These are phyloP conservation scores for Pseudomyrmex concolor DNA, from an alignment of 1,140 invertebrate genomes.

Conservation along the genomic window DNA sequence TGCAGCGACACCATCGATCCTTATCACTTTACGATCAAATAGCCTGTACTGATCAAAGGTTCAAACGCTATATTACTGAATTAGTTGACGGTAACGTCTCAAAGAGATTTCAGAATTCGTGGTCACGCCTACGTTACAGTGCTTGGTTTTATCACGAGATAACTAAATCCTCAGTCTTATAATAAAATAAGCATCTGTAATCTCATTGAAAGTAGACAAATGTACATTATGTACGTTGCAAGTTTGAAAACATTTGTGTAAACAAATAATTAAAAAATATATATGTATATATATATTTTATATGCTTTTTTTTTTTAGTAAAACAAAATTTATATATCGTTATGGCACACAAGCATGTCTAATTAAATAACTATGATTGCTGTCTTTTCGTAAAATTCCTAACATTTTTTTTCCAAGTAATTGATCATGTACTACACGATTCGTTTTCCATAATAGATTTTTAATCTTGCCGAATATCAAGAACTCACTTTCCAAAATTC, in stretches of 20 bases:
- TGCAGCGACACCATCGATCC: conserved; percentile 11
- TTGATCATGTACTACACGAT: background rate
- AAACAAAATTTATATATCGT: too few species aligned
- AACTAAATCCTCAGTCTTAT: background rate
- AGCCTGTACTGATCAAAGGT: conserved; percentile 56
- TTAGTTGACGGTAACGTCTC: conserved; percentile 48
- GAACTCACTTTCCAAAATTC: background rate
- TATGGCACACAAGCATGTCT: too few species aligned
- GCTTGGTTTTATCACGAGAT: conserved; percentile 33
- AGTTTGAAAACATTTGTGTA: background rate
- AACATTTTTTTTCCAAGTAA: background rate
- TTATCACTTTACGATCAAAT: conserved; percentile 60
- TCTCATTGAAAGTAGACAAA: background rate
- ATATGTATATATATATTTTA: too few species aligned
- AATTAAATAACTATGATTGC: background rate
- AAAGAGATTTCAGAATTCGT: conserved; percentile 60
- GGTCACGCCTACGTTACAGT: conserved; percentile 36
- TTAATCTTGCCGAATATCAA: background rate
- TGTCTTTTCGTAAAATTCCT: background rate
- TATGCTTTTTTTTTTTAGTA: too few species aligned
- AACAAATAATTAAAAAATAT: too few species aligned
- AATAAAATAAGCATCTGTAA: background rate
- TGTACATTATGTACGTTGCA: background rate
- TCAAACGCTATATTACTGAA: conserved; percentile 55
- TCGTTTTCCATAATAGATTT: background rate